Percentiles rank a stretch among this genome's conserved stretches.
Evolutionary conservation across 2,113 vertebrate species (phyloP).

Genomic region (Turnix velox): DNA sequence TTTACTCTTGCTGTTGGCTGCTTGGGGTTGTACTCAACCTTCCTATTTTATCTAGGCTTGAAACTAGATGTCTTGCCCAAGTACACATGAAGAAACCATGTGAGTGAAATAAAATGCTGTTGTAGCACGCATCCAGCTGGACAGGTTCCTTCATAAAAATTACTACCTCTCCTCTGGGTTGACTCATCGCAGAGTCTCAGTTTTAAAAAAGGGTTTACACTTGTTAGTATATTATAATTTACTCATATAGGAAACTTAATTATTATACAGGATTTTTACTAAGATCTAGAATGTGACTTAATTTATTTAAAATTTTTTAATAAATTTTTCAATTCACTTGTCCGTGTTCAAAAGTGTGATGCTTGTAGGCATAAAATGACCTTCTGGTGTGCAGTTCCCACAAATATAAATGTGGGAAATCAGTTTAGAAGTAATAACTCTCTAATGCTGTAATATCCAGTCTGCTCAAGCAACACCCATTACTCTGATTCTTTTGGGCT

Average conservation of each 20-base stretch:
- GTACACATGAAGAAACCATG: neutral
- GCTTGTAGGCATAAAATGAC: neutral
- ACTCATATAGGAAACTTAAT: fast-evolving
- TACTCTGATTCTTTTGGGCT: neutral
- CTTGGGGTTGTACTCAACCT: neutral
- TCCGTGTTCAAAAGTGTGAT: neutral
- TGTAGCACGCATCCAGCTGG: neutral
- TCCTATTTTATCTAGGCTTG: neutral
- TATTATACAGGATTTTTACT: neutral
- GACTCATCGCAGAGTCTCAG: neutral
- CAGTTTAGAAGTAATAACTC: neutral
- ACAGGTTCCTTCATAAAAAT: neutral
- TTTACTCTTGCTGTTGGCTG: neutral
- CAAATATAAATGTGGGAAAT: neutral
- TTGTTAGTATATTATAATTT: neutral
- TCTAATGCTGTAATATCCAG: neutral
- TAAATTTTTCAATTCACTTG: too few species aligned
- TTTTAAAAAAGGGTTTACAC: neutral
- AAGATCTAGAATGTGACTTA: neutral
- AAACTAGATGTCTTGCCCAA: neutral
- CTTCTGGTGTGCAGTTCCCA: neutral
- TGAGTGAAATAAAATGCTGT: neutral
- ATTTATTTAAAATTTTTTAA: neutral
- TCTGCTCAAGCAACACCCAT: neutral
- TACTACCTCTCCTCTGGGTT: neutral